These are phyloP conservation scores for Ectemnius lituratus DNA, from an alignment of 2,888 invertebrate genomes.

Conservation along the genomic window DNA sequence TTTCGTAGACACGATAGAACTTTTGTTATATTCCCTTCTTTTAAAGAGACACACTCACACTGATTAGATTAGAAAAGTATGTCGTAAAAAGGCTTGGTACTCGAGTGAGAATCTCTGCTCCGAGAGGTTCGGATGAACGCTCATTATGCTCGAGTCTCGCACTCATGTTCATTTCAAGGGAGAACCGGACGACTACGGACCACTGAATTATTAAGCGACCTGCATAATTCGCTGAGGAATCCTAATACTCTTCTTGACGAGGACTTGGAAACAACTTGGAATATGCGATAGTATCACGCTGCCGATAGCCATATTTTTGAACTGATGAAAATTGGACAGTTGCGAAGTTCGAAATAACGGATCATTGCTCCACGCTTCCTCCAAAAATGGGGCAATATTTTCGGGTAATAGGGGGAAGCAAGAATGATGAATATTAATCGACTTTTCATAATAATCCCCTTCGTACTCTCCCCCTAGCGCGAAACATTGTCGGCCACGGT, in stretches of 20 bases:
- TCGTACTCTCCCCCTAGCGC: too few relatives aligned
- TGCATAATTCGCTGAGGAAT: neutral
- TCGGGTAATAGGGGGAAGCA: neutral
- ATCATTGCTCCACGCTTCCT: neutral
- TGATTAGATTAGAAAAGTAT: neutral
- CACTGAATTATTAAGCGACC: neutral
- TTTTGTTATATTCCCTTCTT: too few relatives aligned
- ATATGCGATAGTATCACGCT: neutral
- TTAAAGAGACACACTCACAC: neutral
- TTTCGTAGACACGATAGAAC: too few relatives aligned
- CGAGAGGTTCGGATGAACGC: neutral
- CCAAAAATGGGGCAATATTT: slow-evolving; percentile 2
- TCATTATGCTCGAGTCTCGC: neutral
- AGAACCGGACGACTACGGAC: neutral
- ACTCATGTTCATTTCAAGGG: neutral
- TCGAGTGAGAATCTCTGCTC: too few relatives aligned
- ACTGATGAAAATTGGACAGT: neutral
- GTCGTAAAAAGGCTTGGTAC: too few relatives aligned
- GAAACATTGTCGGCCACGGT: too few relatives aligned
- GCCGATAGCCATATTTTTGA: too few relatives aligned
- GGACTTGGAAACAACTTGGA: neutral
- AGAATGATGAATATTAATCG: slow-evolving; percentile 6
- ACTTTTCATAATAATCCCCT: neutral
- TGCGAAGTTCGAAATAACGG: neutral
- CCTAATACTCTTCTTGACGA: neutral